phyloP scores from a whole-genome alignment of 92 coral and sea anemone species.

The Heteractis magnifica region DNA sequence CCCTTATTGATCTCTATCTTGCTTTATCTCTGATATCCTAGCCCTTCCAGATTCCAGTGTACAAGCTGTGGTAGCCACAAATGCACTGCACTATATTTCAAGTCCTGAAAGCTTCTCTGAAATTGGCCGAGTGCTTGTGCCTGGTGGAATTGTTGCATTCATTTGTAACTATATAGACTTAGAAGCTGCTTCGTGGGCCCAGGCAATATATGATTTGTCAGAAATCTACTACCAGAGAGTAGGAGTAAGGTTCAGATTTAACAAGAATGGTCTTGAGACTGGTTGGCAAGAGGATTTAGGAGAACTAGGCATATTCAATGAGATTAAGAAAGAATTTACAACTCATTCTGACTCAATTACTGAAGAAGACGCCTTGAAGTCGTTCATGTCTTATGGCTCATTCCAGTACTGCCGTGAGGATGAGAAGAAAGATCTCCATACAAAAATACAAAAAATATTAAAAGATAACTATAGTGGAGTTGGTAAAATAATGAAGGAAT shows the following conservation, averaged over 20 bases:
- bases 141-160: slow-evolving; percentile 29
- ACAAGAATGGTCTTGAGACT: neutral
- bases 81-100: slow-evolving; percentile 18
- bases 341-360: slow-evolving; percentile 18
- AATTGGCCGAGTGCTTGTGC: slow-evolving; percentile 12
- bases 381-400: slow-evolving; percentile 25
- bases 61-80: slow-evolving; percentile 24
- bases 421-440: slow-evolving; percentile 9
- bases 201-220: slow-evolving; percentile 11
- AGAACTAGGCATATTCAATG: neutral
- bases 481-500: slow-evolving; percentile 5
- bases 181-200: slow-evolving; percentile 18
- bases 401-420: slow-evolving; percentile 16
- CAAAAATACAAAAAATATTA: neutral
- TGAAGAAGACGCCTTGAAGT: slow-evolving; percentile 15
- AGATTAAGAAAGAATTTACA: slow-evolving; percentile 12
- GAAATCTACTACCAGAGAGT: slow-evolving; percentile 9
- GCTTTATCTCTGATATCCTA: neutral
- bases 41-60: slow-evolving; percentile 23
- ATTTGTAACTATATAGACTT: slow-evolving; percentile 22
- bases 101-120: slow-evolving; percentile 22
- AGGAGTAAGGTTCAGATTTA: slow-evolving; percentile 4
- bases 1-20: neutral
- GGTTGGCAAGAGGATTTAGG: neutral
- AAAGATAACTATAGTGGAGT: slow-evolving; percentile 17